These are phyloP conservation scores for Orthonyx spaldingii DNA, from an alignment of 2,113 vertebrate species.

Conservation along the genomic window DNA sequence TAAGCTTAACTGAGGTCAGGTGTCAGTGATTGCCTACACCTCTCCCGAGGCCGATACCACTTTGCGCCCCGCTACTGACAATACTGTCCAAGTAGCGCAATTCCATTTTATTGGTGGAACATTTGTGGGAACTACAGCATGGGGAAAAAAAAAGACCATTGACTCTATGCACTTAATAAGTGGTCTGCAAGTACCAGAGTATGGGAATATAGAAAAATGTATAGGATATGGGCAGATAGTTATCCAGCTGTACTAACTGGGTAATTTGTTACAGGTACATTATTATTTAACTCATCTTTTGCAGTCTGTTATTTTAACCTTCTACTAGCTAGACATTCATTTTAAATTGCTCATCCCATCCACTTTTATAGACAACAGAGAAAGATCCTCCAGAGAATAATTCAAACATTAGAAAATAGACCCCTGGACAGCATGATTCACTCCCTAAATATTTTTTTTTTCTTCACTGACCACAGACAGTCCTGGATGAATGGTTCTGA, in stretches of 20 bases:
- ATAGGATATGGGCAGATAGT: neutral
- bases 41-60: neutral
- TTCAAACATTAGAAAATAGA: neutral
- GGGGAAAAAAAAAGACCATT: neutral
- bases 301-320: neutral
- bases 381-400: neutral
- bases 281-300: neutral
- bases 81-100: neutral
- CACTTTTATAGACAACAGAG: neutral
- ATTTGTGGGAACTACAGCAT: neutral
- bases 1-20: slow-evolving; percentile 29
- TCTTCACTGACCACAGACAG: neutral
- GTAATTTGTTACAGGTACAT: neutral
- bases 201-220: neutral
- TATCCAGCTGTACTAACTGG: neutral
- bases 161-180: neutral
- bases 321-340: neutral
- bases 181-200: neutral
- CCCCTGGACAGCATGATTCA: neutral
- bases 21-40: neutral
- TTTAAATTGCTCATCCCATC: neutral
- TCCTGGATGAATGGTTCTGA: neutral
- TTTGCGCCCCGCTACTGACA: neutral
- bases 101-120: slow-evolving; percentile 21
- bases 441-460: neutral